Base-by-base conservation (phyloP, 2,888 invertebrate species). In the Xestia c-nigrum region DNA sequence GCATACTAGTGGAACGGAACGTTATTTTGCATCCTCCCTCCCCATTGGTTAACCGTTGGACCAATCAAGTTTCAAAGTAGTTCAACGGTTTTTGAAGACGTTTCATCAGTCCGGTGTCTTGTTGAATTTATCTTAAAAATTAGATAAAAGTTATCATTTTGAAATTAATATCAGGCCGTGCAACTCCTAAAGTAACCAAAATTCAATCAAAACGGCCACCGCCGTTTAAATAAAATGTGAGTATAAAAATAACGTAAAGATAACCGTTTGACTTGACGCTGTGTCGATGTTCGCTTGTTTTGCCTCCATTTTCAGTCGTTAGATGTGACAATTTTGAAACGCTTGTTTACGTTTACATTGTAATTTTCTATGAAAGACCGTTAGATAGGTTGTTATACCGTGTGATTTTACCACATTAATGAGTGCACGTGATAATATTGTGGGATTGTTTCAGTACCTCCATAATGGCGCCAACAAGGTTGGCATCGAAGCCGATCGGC, bases 401-500 rank as follows among this genome's bases (percentile, higher is more conserved):
- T 84, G 78, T 79, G 76, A 88, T 84, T 87, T 81, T 76, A 85
- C 81, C 76, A 85, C 88, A 74, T 88, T 88, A 66, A 81, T 77
- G 40, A 87, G 88, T 88, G 86, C 94, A 93, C 92, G 94, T 94
- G 94, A 93, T 92, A 87, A 86, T n/a, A n/a, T 87, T 87, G 80
- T 78, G 85, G 74, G 85, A 88, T 91, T 91, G 90, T 94, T 94
- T 90, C 92, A 94, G 93, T 92, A 89, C 80, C 83, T 86, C 85
- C 83, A 92, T 88, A 94, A 98, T 98, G 98, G 97, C 98, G 93
- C 98, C 98, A 92, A 96, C 97, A 77, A 97, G 97, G 95, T 94
- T 97, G 95, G 93, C 97, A 90, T 96, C 96, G 86, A 95, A 96
- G 89, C 94, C 97, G 78, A 95, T 96, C 91, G 94, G 94, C 91